Conservation (phyloP, 2,113 vertebrate species). For the Sitta europaea region DNA sequence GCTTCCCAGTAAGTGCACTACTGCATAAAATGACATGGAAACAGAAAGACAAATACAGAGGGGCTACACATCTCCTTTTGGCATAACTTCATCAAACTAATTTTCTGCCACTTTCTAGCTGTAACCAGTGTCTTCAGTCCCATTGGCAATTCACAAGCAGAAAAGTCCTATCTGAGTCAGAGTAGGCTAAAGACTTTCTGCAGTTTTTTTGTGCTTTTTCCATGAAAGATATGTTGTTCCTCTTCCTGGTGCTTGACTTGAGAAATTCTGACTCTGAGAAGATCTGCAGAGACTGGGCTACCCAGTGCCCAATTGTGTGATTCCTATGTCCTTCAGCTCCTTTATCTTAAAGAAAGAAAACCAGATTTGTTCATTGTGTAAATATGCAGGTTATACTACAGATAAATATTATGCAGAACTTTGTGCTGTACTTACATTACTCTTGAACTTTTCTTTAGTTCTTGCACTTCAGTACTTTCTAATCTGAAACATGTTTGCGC, state of each 20-base stretch:
- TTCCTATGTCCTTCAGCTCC: not conserved
- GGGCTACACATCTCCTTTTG: not conserved
- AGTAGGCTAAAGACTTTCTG: not conserved
- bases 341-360: not conserved
- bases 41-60: not conserved
- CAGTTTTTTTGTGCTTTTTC: not conserved
- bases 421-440: not conserved
- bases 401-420: not conserved
- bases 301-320: not conserved
- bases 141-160: not conserved
- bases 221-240: slow-evolving; percentile 53
- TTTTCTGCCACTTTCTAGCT: not conserved
- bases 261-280: not conserved
- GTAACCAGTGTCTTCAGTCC: not conserved
- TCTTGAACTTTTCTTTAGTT: not conserved
- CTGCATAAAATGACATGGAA: not conserved
- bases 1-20: not conserved
- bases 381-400: not conserved
- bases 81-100: not conserved
- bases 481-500: not conserved
- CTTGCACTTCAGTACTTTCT: not conserved
- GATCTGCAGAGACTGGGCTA: accelerated
- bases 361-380: not conserved
- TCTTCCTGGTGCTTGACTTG: slow-evolving; percentile 71
- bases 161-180: not conserved